Evolutionary conservation across 2,113 vertebrate genomes (phyloP).

Genomic region (Rostratula benghalensis): DNA sequence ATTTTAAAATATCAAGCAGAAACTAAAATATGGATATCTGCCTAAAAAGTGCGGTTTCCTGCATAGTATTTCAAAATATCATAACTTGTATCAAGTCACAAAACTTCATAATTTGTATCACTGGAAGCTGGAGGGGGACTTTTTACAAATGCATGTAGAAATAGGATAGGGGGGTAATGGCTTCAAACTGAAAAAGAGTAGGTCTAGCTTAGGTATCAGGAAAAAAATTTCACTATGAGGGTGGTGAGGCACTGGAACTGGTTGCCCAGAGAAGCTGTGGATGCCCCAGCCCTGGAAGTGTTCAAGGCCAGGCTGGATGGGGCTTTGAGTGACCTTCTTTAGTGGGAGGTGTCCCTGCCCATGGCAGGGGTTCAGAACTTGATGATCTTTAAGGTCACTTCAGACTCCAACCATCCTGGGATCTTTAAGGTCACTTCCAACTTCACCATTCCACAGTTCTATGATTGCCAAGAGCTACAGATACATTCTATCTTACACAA

Average conservation of each 20-base stretch:
- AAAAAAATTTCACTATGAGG: not conserved
- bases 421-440: not conserved
- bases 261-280: not conserved
- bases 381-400: not conserved
- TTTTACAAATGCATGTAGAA: not conserved
- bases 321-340: not conserved
- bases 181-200: not conserved
- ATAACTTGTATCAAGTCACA: not conserved
- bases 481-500: not conserved
- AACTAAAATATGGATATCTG: accelerated
- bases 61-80: accelerated
- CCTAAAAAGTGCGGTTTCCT: not conserved
- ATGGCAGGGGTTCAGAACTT: not conserved
- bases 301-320: not conserved
- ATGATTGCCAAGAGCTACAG: not conserved
- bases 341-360: not conserved
- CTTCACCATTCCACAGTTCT: not conserved
- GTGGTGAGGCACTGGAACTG: not conserved
- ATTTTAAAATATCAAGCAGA: not conserved
- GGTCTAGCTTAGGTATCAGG: not conserved
- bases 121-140: not conserved
- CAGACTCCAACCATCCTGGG: not conserved
- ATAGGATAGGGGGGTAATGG: not conserved
- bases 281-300: not conserved
- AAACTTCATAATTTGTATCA: not conserved